Evolutionary conservation across 37 sponge, comb jelly and placozoan genomes (phyloP).

Genomic region (Dysidea cf. avara): DNA sequence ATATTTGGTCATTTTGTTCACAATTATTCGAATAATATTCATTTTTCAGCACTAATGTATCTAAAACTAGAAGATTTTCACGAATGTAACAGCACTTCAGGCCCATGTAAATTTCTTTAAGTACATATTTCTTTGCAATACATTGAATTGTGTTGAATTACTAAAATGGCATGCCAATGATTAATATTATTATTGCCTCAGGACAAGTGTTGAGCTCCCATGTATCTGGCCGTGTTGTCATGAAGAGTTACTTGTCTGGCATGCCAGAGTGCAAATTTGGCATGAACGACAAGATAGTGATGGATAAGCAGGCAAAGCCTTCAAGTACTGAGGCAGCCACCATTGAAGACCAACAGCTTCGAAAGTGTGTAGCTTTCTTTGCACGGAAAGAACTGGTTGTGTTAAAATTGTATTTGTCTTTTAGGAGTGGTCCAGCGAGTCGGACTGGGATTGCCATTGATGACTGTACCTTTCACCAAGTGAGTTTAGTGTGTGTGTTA

Average conservation of each 20-base stretch:
- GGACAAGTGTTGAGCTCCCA: slow-evolving; percentile 89
- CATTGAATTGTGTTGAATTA: background rate
- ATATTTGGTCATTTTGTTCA: too few relatives aligned
- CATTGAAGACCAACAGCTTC: slow-evolving; percentile 56
- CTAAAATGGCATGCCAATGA: too few relatives aligned
- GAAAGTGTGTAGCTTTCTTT: slow-evolving; percentile 43
- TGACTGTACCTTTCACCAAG: slow-evolving; percentile 94
- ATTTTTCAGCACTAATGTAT: too few relatives aligned
- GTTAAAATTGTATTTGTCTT: too few relatives aligned
- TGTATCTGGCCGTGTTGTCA: slow-evolving; percentile 91
- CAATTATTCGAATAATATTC: too few relatives aligned
- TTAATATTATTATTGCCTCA: slow-evolving; percentile 15
- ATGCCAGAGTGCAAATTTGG: slow-evolving; percentile 99
- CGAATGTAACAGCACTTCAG: background rate
- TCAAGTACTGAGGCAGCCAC: slow-evolving; percentile 73
- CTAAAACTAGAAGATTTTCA: background rate
- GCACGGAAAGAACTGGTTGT: too few relatives aligned
- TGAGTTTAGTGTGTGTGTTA: background rate
- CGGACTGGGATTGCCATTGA: slow-evolving; percentile 86
- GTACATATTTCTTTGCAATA: background rate
- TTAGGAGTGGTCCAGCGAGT: slow-evolving; percentile 41
- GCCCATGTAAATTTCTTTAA: background rate
- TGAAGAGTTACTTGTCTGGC: slow-evolving; percentile 93
- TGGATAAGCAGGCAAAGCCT: slow-evolving; percentile 89
- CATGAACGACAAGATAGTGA: slow-evolving; percentile 94